Evolutionary conservation across 2,797 vertebrate species (phyloP).

Genomic region (Tachyglossus aculeatus): DNA sequence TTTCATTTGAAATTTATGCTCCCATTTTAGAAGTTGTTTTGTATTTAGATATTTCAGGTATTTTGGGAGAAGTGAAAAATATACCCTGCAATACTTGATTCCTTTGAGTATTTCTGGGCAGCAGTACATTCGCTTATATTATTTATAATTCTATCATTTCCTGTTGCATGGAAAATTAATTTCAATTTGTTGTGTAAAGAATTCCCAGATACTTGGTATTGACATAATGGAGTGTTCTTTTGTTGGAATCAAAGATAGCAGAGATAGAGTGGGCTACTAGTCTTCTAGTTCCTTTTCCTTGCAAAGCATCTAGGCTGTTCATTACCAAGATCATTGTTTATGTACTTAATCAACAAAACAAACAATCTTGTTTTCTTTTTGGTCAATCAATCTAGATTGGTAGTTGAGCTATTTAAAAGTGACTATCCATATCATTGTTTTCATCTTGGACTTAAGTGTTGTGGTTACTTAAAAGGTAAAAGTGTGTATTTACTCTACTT

Average conservation of each 20-base stretch:
- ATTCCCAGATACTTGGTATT: slow-evolving; percentile 7
- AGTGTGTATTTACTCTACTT: too few relatives aligned
- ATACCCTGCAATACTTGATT: slow-evolving; percentile 12
- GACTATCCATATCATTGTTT: too few relatives aligned
- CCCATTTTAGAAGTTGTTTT: slow-evolving; percentile 15
- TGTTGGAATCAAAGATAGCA: slow-evolving; percentile 1
- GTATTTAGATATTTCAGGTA: slow-evolving; percentile 24
- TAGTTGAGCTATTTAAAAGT: background rate
- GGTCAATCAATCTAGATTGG: slow-evolving; percentile 10
- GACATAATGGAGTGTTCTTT: background rate
- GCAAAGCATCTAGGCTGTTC: background rate
- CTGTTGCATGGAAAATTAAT: slow-evolving; percentile 5
- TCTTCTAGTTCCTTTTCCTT: slow-evolving; percentile 10
- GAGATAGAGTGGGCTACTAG: background rate
- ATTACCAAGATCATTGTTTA: background rate
- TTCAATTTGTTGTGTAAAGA: slow-evolving; percentile 10
- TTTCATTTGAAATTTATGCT: slow-evolving; percentile 15
- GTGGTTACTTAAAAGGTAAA: too few relatives aligned
- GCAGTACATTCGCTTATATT: slow-evolving; percentile 15
- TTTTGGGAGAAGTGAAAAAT: slow-evolving; percentile 11
- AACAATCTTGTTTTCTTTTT: background rate
- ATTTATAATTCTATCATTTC: slow-evolving; percentile 24
- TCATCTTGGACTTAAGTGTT: too few relatives aligned
- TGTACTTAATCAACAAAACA: slow-evolving; percentile 1
- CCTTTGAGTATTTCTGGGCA: background rate